These are phyloP conservation scores for Pecten maximus DNA, from an alignment of 2,888 invertebrate genomes.

Conservation along the genomic window DNA sequence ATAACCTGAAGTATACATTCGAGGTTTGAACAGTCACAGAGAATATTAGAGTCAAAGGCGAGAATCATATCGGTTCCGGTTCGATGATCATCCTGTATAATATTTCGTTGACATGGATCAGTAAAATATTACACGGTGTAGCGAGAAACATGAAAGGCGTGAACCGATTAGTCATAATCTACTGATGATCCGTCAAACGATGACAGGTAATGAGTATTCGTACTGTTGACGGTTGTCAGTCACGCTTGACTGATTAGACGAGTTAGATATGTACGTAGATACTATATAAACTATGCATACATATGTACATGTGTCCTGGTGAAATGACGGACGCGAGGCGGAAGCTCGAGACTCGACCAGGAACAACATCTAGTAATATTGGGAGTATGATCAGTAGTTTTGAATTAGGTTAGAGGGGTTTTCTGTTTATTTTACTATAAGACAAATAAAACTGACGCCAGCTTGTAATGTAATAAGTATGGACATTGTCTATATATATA, in stretches of 20 bases:
- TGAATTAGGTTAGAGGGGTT: no score
- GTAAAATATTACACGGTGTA: background rate
- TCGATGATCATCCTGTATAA: background rate
- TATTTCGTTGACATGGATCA: background rate
- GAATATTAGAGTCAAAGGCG: background rate
- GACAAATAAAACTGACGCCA: no score
- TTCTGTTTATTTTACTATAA: no score
- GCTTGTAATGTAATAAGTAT: no score
- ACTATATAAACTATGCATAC: background rate
- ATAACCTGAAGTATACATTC: background rate
- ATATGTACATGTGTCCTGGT: background rate
- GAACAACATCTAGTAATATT: background rate
- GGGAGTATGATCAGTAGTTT: no score
- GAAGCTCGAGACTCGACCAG: background rate
- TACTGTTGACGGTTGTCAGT: conserved; percentile 10
- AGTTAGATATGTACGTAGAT: background rate
- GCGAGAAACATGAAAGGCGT: background rate
- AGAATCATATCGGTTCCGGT: background rate
- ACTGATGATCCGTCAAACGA: background rate
- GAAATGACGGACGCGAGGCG: background rate
- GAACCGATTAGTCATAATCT: background rate
- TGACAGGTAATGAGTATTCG: background rate
- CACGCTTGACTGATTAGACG: background rate
- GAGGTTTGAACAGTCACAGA: background rate
- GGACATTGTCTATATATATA: no score